phyloP scores from a whole-genome alignment of 2,888 invertebrate species.

The Allacma fusca region DNA sequence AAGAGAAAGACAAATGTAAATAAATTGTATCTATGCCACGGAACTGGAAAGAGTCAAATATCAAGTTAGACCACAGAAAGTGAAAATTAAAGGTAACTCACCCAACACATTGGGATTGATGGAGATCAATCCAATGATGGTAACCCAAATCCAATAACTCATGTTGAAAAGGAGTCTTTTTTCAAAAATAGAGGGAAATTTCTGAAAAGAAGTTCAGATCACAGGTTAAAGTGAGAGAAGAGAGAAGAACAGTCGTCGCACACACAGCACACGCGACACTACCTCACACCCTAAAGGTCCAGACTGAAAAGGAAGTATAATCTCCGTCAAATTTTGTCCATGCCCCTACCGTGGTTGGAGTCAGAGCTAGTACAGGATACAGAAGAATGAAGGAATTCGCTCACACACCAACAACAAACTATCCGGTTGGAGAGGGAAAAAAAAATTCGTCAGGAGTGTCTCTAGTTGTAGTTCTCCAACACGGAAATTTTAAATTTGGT shows the following conservation, averaged over 20 bases:
- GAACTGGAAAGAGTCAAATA: no score
- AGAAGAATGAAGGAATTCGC: slow-evolving; percentile 13
- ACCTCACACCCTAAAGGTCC: slow-evolving; percentile 6
- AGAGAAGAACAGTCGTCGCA: background rate
- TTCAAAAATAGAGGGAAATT: background rate
- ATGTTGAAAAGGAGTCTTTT: slow-evolving; percentile 5
- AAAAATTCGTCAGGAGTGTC: background rate
- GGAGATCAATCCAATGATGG: slow-evolving; percentile 13
- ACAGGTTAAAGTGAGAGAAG: background rate
- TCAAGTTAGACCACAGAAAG: background rate
- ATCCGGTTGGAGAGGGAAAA: slow-evolving; percentile 14
- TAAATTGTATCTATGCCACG: no score
- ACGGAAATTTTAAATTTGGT: slow-evolving; percentile 3
- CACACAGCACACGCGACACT: slow-evolving; percentile 22
- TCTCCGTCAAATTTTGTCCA: slow-evolving; percentile 25
- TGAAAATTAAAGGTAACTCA: slow-evolving; percentile 1
- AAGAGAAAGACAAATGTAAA: no score
- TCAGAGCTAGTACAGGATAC: background rate
- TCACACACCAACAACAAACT: slow-evolving; percentile 1
- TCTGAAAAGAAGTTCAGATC: slow-evolving; percentile 14
- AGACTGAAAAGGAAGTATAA: slow-evolving; percentile 15
- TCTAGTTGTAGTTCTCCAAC: background rate
- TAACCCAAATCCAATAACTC: slow-evolving; percentile 18
- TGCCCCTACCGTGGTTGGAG: background rate
- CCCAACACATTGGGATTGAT: slow-evolving; percentile 4